A percentile compares a stretch with the other conserved stretches of the same genome.
Evolutionary conservation across 2,888 invertebrate genomes (phyloP).

Genomic region (Plagodis dolabraria): DNA sequence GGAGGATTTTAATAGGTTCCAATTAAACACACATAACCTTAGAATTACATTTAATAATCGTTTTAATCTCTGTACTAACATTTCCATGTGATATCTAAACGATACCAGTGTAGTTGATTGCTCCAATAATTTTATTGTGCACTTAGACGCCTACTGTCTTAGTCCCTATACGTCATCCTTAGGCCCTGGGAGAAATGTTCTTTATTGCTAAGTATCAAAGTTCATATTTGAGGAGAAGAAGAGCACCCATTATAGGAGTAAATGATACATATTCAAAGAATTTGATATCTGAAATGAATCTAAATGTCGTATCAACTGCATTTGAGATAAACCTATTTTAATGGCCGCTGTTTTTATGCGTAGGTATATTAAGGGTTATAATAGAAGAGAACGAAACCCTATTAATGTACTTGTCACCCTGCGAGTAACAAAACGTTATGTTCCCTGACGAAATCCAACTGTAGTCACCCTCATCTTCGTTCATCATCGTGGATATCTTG

Average conservation of each 20-base stretch:
- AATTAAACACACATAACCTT: not conserved
- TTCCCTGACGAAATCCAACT: too few relatives aligned
- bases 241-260: not conserved
- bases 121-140: slow-evolving; percentile 65
- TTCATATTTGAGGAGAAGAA: slow-evolving; percentile 8
- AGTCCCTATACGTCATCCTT: slow-evolving; percentile 4
- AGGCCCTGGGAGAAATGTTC: slow-evolving; percentile 15
- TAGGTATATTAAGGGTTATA: too few relatives aligned
- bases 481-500: too few relatives aligned
- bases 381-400: too few relatives aligned
- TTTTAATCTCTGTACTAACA: slow-evolving; percentile 32
- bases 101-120: slow-evolving; percentile 44
- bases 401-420: too few relatives aligned
- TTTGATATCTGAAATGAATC: slow-evolving; percentile 10
- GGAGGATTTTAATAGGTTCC: not conserved
- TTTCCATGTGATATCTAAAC: slow-evolving; percentile 43
- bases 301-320: not conserved
- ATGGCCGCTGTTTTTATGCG: too few relatives aligned
- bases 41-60: too few relatives aligned
- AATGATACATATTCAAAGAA: slow-evolving; percentile 10
- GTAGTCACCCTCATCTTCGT: too few relatives aligned
- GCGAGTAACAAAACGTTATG: too few relatives aligned
- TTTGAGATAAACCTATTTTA: too few relatives aligned
- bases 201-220: slow-evolving; percentile 10
- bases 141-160: slow-evolving; percentile 52